Percentiles rank a stretch among this genome's conserved stretches.
These are phyloP conservation scores for Caenorhabditis uteleia DNA, from an alignment of 2,888 invertebrate genomes.

Conservation along the genomic window DNA sequence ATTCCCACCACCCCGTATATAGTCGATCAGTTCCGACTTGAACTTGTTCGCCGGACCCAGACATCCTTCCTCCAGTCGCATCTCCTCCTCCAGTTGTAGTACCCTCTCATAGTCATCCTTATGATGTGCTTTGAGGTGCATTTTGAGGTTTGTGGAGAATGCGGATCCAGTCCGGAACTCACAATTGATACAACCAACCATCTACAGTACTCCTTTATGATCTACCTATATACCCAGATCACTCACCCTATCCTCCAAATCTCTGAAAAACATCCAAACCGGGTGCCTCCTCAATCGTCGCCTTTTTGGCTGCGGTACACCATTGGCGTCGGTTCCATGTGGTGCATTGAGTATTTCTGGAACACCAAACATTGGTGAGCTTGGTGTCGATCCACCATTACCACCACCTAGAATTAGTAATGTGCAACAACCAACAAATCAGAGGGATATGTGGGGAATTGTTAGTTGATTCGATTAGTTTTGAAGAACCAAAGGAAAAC, in stretches of 20 bases:
- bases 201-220: constrained; percentile 36
- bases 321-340: constrained; percentile 52
- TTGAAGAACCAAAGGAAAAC: no score
- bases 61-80: constrained; percentile 57
- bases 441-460: no score
- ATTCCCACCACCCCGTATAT: constrained; percentile 58
- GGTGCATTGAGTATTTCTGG: constrained; percentile 40
- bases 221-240: not conserved
- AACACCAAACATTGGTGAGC: no score
- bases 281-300: constrained; percentile 61
- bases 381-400: no score
- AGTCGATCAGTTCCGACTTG: constrained; percentile 57
- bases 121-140: constrained; percentile 65
- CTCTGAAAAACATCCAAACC: constrained; percentile 65
- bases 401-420: no score
- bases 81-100: constrained; percentile 57
- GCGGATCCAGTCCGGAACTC: constrained; percentile 62
- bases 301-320: constrained; percentile 56
- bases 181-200: constrained; percentile 64
- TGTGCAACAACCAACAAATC: no score
- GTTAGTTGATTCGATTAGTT: no score
- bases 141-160: constrained; percentile 64
- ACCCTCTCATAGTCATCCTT: constrained; percentile 59
- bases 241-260: constrained; percentile 62
- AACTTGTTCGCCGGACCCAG: constrained; percentile 55